Evolutionary conservation across 2,113 vertebrate species (phyloP).

Genomic region (Chloebia gouldiae): DNA sequence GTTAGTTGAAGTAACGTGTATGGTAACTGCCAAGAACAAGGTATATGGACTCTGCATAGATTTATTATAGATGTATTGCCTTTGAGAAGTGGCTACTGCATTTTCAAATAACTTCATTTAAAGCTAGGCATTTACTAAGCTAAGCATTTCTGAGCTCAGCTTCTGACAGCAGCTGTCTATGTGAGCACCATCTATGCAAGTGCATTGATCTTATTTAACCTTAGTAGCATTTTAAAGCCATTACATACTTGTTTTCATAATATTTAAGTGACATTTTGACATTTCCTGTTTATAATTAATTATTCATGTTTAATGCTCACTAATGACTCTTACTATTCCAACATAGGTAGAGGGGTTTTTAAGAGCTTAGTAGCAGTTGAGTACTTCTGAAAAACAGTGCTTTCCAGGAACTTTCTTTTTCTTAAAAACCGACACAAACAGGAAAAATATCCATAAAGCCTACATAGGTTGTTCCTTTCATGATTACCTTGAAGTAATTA

Average conservation of each 20-base stretch:
- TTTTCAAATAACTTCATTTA: background rate
- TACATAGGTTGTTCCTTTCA: background rate
- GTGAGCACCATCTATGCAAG: accelerated
- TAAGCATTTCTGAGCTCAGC: background rate
- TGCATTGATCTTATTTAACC: background rate
- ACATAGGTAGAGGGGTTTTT: background rate
- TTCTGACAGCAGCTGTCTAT: background rate
- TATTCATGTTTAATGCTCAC: background rate
- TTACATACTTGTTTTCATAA: background rate
- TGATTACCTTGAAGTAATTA: background rate
- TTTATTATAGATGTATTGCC: no score
- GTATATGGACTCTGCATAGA: background rate
- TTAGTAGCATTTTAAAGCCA: background rate
- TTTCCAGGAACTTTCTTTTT: background rate
- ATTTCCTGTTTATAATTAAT: constrained; percentile 6
- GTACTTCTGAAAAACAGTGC: background rate
- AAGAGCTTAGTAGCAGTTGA: background rate
- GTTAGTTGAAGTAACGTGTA: background rate
- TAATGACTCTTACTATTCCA: constrained; percentile 5
- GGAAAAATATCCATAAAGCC: background rate
- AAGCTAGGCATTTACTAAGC: background rate
- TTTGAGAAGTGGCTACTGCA: background rate
- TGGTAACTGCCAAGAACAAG: background rate
- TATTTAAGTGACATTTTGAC: background rate
- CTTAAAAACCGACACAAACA: background rate